phyloP scores from a whole-genome alignment of 2,888 invertebrate species.

The Caenorhabditis becei region DNA sequence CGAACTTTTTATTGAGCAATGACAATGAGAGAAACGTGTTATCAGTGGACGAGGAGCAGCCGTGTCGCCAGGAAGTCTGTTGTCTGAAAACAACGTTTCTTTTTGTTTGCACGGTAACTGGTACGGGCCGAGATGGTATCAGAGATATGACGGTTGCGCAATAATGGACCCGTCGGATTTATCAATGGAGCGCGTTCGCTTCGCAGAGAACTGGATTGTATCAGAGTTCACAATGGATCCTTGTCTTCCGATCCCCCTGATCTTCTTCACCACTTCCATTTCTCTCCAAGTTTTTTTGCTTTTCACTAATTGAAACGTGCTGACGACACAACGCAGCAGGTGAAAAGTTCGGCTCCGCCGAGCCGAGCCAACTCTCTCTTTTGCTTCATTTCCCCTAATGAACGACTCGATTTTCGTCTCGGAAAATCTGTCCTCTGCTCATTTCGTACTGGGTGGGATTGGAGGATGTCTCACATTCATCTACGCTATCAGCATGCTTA shows the following conservation, averaged over 20 bases:
- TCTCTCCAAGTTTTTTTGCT: too few relatives aligned
- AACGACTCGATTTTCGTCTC: neutral
- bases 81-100: slow-evolving; percentile 24
- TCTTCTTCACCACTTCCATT: too few relatives aligned
- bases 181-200: neutral
- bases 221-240: too few relatives aligned
- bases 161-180: too few relatives aligned
- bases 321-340: too few relatives aligned
- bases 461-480: neutral
- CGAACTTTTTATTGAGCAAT: slow-evolving; percentile 8
- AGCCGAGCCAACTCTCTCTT: too few relatives aligned
- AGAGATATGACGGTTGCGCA: neutral
- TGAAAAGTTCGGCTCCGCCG: too few relatives aligned
- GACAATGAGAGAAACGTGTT: neutral
- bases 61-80: slow-evolving; percentile 7
- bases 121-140: neutral
- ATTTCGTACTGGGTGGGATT: slow-evolving; percentile 18
- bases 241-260: too few relatives aligned
- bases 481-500: slow-evolving; percentile 15
- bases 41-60: neutral
- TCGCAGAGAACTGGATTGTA: too few relatives aligned
- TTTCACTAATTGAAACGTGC: too few relatives aligned
- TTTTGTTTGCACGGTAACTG: slow-evolving; percentile 13
- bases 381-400: too few relatives aligned
- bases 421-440: neutral